phyloP scores from a whole-genome alignment of 2,113 vertebrate species.

The Prionailurus bengalensis region DNA sequence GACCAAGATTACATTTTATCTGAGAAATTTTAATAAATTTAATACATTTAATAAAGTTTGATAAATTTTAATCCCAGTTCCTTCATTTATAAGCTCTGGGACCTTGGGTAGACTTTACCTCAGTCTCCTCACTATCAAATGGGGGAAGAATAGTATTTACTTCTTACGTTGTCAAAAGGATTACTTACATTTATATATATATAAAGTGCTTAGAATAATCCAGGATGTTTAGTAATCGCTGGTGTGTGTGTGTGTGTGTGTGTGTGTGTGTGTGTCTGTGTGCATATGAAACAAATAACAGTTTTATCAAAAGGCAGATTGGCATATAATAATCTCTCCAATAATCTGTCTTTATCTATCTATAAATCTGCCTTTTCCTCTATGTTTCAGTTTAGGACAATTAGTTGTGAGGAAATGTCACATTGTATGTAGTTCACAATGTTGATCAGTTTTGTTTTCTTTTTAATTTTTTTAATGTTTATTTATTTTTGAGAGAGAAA shows the following conservation, averaged over 20 bases:
- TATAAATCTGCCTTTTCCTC: not conserved
- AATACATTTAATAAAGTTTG: not conserved
- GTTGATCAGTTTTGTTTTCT: not conserved
- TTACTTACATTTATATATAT: constrained; percentile 10
- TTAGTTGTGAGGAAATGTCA: not conserved
- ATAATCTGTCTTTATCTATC: not conserved
- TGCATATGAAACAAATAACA: not conserved
- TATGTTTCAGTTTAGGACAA: not conserved
- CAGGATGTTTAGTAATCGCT: not conserved
- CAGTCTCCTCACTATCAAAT: not conserved
- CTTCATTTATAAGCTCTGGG: not conserved
- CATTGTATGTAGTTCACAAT: not conserved
- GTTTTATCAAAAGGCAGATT: constrained; percentile 16
- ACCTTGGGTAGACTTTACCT: not conserved
- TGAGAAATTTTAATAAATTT: not conserved
- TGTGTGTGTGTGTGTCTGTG: fast-evolving
- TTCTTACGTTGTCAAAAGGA: not conserved
- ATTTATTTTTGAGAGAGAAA: too few species aligned
- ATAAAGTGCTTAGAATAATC: not conserved
- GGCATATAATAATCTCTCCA: not conserved
- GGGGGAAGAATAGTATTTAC: not conserved
- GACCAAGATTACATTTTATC: not conserved
- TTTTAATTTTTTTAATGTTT: too few species aligned
- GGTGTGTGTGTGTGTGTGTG: not conserved
- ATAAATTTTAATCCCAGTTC: constrained; percentile 7